Conservation (phyloP, 2,113 vertebrate genomes). For the Cyanoliseus patagonus region DNA sequence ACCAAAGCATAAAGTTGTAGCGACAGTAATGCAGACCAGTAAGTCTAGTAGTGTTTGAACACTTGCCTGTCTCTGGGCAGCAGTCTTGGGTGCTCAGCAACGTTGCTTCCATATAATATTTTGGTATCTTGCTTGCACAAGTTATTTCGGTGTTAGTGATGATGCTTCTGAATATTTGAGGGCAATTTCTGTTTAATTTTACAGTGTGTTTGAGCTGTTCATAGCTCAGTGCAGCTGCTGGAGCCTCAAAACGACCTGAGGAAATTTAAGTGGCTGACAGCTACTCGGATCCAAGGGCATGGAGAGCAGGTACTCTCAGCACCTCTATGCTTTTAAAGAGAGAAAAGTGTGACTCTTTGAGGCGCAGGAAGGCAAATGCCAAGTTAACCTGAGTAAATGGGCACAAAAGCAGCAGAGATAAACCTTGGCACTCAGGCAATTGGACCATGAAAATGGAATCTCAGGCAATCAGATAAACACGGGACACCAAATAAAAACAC, state of each 20-base stretch:
- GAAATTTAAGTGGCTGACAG: not conserved
- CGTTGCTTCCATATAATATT: not conserved
- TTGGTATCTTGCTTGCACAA: not conserved
- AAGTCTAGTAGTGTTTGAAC: not conserved
- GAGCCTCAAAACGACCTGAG: not conserved
- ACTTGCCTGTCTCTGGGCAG: not conserved
- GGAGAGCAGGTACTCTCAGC: not conserved
- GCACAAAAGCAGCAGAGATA: conserved; percentile 55
- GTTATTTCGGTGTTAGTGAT: not conserved
- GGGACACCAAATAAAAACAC: not conserved
- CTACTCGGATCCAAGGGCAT: not conserved
- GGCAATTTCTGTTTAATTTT: not conserved
- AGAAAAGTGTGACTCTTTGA: not conserved
- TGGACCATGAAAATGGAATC: conserved; percentile 21
- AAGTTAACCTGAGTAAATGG: conserved; percentile 48
- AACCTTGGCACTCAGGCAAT: conserved; percentile 10
- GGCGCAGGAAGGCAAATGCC: not conserved
- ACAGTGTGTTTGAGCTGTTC: not conserved
- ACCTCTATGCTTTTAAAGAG: not conserved
- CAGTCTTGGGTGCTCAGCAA: not conserved
- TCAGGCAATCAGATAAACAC: not conserved
- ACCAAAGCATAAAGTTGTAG: not conserved
- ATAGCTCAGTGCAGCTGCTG: not conserved
- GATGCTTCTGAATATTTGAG: not conserved
- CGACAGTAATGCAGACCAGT: not conserved